phyloP scores from a whole-genome alignment of 1,140 invertebrate genomes.

The Ganaspis sp. region DNA sequence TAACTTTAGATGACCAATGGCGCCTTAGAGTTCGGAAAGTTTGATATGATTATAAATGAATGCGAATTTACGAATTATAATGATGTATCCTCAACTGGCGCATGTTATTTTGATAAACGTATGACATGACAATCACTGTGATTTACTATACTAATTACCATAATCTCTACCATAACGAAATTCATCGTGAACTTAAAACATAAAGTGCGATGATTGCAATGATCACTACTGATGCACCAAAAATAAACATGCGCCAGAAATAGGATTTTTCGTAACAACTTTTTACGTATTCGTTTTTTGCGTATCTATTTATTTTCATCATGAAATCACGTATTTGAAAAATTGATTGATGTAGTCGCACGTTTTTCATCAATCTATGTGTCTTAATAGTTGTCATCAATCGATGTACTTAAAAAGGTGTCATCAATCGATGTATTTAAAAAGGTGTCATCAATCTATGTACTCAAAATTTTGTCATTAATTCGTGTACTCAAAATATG shows the following conservation, averaged over 20 bases:
- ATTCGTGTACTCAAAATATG: too few relatives aligned
- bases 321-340: too few relatives aligned
- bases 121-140: constrained; percentile 8
- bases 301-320: too few relatives aligned
- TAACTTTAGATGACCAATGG: background rate
- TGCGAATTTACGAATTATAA: background rate
- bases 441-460: too few relatives aligned
- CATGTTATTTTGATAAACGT: constrained; percentile 5
- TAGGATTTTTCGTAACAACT: background rate
- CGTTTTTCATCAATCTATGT: too few relatives aligned
- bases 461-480: too few relatives aligned
- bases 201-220: constrained; percentile 20
- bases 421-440: too few relatives aligned
- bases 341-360: too few relatives aligned
- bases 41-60: background rate
- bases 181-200: background rate
- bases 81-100: background rate
- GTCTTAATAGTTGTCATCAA: too few relatives aligned
- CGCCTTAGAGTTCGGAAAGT: background rate
- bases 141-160: constrained; percentile 19
- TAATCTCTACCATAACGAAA: background rate
- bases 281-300: too few relatives aligned
- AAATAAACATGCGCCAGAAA: background rate
- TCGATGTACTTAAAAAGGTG: too few relatives aligned
- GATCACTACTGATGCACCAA: background rate